These are phyloP conservation scores for Pipistrellus pipistrellus DNA, from an alignment of 2,797 vertebrate genomes.

Conservation along the genomic window DNA sequence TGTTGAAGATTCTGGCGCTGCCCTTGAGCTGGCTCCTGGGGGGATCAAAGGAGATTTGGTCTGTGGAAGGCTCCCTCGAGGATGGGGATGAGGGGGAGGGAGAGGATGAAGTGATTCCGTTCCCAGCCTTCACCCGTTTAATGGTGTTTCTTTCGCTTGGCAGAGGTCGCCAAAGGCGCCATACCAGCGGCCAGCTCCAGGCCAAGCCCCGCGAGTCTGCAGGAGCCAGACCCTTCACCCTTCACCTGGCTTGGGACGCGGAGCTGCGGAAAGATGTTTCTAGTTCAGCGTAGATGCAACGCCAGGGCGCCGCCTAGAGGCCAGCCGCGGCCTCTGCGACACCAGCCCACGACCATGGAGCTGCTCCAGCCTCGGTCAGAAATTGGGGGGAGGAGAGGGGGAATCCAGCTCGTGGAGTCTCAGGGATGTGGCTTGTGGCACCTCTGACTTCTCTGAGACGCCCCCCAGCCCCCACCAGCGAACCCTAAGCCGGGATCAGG, in stretches of 20 bases:
- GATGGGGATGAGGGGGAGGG: not conserved
- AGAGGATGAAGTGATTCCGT: not conserved
- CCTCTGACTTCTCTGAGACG: conserved; percentile 63
- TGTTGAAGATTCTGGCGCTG: conserved; percentile 6
- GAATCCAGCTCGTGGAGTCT: conserved; percentile 24
- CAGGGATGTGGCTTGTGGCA: conserved; percentile 30
- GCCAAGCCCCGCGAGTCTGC: conserved; percentile 66
- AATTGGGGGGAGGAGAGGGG: not conserved
- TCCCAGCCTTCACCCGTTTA: conserved; percentile 60
- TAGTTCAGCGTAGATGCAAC: conserved; percentile 77
- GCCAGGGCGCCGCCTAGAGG: conserved; percentile 92
- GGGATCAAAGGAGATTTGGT: conserved; percentile 60
- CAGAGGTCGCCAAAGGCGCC: conserved; percentile 80
- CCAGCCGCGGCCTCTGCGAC: conserved; percentile 73
- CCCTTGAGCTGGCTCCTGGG: not conserved
- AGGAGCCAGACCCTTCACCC: conserved; percentile 59
- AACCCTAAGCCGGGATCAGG: not conserved
- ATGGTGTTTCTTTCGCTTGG: conserved; percentile 77
- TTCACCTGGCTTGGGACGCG: not conserved
- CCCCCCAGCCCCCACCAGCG: not conserved
- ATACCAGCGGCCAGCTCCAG: conserved; percentile 65
- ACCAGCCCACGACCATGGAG: conserved; percentile 73
- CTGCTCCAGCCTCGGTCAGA: conserved; percentile 80
- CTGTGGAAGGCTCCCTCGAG: not conserved
- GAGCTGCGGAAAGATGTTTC: conserved; percentile 76